Conservation (phyloP, 2,888 invertebrate species). For the Conomelus anceps region DNA sequence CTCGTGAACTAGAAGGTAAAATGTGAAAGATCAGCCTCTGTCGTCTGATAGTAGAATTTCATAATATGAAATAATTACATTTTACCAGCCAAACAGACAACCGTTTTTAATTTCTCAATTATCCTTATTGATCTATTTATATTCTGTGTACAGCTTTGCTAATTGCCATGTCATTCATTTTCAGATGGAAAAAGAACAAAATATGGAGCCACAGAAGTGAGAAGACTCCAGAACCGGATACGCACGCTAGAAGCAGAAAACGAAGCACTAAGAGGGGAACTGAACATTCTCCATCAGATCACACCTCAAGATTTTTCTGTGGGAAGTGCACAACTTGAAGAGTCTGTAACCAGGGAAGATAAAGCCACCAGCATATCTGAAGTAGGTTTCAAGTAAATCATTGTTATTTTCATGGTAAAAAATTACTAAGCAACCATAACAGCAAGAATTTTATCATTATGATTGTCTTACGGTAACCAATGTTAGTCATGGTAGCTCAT, state of each 20-base stretch:
- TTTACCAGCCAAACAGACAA: too few species aligned
- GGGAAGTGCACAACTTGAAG: not conserved
- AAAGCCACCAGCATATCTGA: conserved; percentile 24
- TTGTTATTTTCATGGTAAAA: not conserved
- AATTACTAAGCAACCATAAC: not conserved
- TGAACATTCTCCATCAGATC: conserved; percentile 26
- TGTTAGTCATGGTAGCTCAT: too few species aligned
- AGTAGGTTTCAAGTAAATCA: not conserved
- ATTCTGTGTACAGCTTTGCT: too few species aligned
- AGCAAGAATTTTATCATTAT: not conserved
- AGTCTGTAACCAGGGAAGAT: conserved; percentile 14
- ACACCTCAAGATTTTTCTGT: conserved; percentile 10
- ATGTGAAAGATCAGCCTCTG: too few species aligned
- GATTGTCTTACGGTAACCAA: not conserved
- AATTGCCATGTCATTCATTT: conserved; percentile 8
- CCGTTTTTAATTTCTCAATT: too few species aligned
- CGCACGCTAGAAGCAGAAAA: conserved; percentile 45
- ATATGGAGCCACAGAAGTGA: conserved; percentile 23
- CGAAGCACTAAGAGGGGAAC: conserved; percentile 42
- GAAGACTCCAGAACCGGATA: conserved; percentile 34
- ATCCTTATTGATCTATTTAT: too few species aligned
- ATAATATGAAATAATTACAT: too few species aligned
- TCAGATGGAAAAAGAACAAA: conserved; percentile 23
- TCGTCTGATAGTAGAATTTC: too few species aligned
- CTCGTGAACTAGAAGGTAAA: too few species aligned